Evolutionary conservation across 2,888 invertebrate genomes (phyloP), one percentile per base, ranked within the genome.

Genomic region (Ormyrus rosae): DNA sequence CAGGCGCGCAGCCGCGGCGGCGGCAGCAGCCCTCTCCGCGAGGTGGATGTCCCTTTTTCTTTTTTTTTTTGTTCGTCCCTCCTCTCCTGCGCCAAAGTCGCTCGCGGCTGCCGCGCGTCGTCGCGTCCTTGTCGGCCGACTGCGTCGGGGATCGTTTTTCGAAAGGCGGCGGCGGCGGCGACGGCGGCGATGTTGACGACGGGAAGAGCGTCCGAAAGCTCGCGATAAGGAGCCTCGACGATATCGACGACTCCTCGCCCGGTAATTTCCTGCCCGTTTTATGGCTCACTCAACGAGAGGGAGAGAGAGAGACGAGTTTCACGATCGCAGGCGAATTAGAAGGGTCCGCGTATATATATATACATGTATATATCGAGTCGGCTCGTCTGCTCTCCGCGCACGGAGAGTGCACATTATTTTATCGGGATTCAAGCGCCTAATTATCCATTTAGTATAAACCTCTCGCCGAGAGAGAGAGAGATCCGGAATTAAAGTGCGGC

Each of bases 261-360:
- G 60, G 67, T 75, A 71, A 65, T 65, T 64, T 78, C 71, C 71
- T 67, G 69, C 5, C 9, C 55, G 76, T 69, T 63, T 68, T 76
- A 69, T 69, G 60, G 45, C 60, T 56, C 50, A 45, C 65, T 65
- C 50, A 45, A 51, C 6, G 50, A 64, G 48, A 5, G 11, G 48
- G 64, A 48, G 46, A n/a, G n/a, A 8, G 51, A 9, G 55, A 46
- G 61, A 69, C 56, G 67, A 51, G 19, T 75, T 75, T 75, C 78
- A 75, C 67, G 67, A 75, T 75, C 74, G 60, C 9, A 56, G 85
- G 82, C 34, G 87, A 90, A 89, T 89, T 89, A 89, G 89, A 87
- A 85, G 86, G 84, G 63, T 61, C n/a, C 74, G 46, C 50, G 56
- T 6, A n/a, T 45, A 53, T 61, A 58, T 34, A 46, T 19, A 60